Conservation (phyloP, 2,888 invertebrate species). For the Ornithoptera priamus region DNA sequence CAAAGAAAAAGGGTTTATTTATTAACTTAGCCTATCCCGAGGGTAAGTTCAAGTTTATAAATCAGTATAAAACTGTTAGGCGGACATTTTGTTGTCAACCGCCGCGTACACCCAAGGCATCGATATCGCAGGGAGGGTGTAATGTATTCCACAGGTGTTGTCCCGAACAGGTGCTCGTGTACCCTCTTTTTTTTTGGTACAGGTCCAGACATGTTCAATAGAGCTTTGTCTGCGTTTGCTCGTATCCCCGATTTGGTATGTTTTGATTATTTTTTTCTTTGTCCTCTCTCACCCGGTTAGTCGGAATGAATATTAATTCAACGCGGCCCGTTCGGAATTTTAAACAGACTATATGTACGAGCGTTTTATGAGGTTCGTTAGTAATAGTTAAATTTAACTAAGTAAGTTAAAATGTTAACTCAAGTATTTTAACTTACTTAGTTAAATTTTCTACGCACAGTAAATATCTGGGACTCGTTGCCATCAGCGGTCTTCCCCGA, state of each 20-base stretch:
- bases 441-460: too few species aligned
- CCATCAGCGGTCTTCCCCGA: too few species aligned
- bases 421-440: too few species aligned
- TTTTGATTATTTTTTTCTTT: conserved; percentile 47
- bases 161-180: conserved; percentile 63
- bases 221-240: conserved; percentile 59
- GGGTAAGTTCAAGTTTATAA: not conserved
- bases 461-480: too few species aligned
- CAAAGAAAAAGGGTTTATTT: too few species aligned
- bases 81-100: conserved; percentile 15
- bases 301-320: conserved; percentile 62
- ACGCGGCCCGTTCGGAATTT: conserved; percentile 53
- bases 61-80: conserved; percentile 22
- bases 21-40: too few species aligned
- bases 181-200: conserved; percentile 46
- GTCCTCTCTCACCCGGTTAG: conserved; percentile 27
- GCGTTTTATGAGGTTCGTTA: not conserved
- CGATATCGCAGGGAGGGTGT: conserved; percentile 40
- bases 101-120: conserved; percentile 8
- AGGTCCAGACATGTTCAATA: conserved; percentile 72
- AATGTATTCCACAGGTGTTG: conserved; percentile 71
- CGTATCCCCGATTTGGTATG: conserved; percentile 57
- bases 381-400: too few species aligned
- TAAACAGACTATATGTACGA: conserved; percentile 1
- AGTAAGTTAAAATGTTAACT: too few species aligned